Base-by-base conservation (phyloP, 2,797 vertebrate species). In the Phaenicophaeus curvirostris region DNA sequence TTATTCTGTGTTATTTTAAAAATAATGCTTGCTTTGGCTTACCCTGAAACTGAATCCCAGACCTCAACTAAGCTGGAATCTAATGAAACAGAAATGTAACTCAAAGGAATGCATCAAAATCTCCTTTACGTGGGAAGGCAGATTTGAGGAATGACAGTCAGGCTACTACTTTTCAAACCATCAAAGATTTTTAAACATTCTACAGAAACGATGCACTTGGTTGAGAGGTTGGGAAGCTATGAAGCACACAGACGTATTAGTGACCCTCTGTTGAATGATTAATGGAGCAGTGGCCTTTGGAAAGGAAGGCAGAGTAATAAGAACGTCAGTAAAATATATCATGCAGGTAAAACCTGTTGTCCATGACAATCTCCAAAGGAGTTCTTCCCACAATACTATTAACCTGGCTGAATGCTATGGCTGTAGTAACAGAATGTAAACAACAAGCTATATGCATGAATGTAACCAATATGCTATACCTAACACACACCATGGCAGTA, bases 301-400 rank as follows among this genome's bases (percentile, higher is more conserved):
- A 93, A 90, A 71, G 51, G 63, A 39, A 87, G 23, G 39, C 51
- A 85, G 66, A 87, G 39, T 74, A 89, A 62, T 74, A 91, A 55
- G n/a, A 80, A 39, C n/a, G 81, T 69, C 74, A 91, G 58, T 61
- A 89, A 91, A 85, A 66, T 76, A 69, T 17, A 95, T 85, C 31
- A 75, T 46, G 50, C 13, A 65, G 44, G 54, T 53, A 80, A 91
- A 95, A 81, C 4, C 2, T 25, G 79, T 17, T 65, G 74, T 68
- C 46, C 50, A 39, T 31, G 55, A 87, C 58, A 90, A 69, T 51
- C 39, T 84, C 82, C 27, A 78, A 77, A 71, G 76, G 37, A 74
- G 42, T 13, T 53, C 23, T 87, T 94, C 50, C 53, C 23, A 28
- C 18, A 57, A 6, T 20, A 76, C 13, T 21, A 66, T 46, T 86